These are phyloP conservation scores for Falco naumanni DNA, from an alignment of 2,797 vertebrate genomes.

Conservation along the genomic window DNA sequence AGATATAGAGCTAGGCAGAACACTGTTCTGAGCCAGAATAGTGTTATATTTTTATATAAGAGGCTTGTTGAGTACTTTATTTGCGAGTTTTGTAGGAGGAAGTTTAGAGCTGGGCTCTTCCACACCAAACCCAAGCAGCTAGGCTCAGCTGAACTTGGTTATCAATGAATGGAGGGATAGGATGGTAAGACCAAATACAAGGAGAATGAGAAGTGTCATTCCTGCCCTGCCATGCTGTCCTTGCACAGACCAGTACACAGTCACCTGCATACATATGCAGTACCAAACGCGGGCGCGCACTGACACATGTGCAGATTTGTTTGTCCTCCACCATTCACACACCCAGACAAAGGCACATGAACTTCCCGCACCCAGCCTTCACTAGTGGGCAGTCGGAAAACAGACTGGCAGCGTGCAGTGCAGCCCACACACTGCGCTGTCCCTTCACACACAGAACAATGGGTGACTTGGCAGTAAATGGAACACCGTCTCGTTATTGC, in stretches of 20 bases:
- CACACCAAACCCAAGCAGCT: neutral
- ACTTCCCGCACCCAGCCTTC: neutral
- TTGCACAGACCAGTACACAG: neutral
- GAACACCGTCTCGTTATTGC: neutral
- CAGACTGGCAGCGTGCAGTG: fast-evolving
- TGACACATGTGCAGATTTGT: neutral
- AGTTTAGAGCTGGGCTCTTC: neutral
- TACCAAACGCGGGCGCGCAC: neutral
- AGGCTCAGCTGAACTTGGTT: neutral
- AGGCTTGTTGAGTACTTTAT: neutral
- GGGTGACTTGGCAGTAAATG: neutral
- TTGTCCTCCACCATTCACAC: neutral
- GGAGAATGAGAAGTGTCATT: neutral
- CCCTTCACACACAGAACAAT: neutral
- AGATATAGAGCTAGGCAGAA: neutral
- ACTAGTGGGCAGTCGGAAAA: neutral
- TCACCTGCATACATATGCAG: neutral
- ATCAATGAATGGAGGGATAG: neutral
- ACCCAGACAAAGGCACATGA: neutral
- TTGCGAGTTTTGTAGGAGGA: neutral
- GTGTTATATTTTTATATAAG: neutral
- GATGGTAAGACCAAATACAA: neutral
- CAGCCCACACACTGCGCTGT: neutral
- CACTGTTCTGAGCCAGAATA: neutral
- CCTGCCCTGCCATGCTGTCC: neutral